Conservation (phyloP, 2,888 invertebrate genomes). For the Monochamus alternatus region DNA sequence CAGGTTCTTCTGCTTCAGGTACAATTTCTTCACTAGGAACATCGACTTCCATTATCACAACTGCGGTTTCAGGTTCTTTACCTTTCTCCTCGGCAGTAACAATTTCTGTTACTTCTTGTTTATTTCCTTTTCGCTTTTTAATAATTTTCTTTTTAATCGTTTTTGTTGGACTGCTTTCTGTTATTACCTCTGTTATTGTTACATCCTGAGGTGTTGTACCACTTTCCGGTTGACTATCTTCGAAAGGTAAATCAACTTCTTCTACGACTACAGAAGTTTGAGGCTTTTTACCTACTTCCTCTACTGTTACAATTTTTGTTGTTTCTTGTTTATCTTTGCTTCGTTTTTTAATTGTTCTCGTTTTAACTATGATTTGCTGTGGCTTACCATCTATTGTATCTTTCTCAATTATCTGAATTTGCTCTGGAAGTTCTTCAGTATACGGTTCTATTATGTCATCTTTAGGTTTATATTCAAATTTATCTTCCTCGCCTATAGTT, state of each 20-base stretch:
- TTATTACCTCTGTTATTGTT: constrained; percentile 47
- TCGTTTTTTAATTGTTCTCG: constrained; percentile 61
- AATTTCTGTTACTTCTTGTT: constrained; percentile 62
- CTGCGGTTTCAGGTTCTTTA: constrained; percentile 53
- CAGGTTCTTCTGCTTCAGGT: constrained; percentile 42
- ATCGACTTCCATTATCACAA: constrained; percentile 51
- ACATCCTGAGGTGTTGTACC: constrained; percentile 52
- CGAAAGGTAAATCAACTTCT: constrained; percentile 58
- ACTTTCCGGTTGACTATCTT: constrained; percentile 56
- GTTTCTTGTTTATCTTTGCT: constrained; percentile 63
- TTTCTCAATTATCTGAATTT: constrained; percentile 58
- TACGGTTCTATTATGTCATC: constrained; percentile 54
- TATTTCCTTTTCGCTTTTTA: constrained; percentile 60
- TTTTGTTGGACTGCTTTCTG: constrained; percentile 52
- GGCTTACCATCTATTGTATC: constrained; percentile 53
- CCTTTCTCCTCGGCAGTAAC: constrained; percentile 56
- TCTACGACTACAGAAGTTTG: constrained; percentile 67
- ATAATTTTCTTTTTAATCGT: constrained; percentile 56
- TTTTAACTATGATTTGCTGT: constrained; percentile 60
- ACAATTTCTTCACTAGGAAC: constrained; percentile 49
- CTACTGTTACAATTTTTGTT: constrained; percentile 71
- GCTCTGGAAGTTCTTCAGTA: constrained; percentile 63
- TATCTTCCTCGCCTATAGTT: constrained; percentile 54
- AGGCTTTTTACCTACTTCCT: constrained; percentile 71
- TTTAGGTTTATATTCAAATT: constrained; percentile 60